Base-by-base conservation (phyloP, 2,888 invertebrate species). In the Pyrocoelia pectoralis region DNA sequence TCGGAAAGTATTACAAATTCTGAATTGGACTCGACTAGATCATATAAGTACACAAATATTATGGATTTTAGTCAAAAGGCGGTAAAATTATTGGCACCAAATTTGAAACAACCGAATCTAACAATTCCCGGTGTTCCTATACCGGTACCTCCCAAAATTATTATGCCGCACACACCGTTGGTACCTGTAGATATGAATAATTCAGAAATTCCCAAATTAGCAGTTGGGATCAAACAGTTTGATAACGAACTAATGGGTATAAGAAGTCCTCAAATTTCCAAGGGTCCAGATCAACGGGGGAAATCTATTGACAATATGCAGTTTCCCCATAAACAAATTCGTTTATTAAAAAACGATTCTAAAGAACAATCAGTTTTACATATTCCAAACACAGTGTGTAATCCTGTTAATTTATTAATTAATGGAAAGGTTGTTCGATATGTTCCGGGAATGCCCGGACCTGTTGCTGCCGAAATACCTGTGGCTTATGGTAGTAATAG, bases 381-480 rank as follows among this genome's bases (percentile, higher is more conserved):
- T 52, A 79, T 77, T 57, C 79, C 74, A 12, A 79, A 73, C 79
- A 78, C 73, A 9, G 76, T 83, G 63, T 84, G 80, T 71, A 84
- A 84, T 70, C 85, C 85, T 1, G 72, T 86, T 68, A 84, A 83
- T 53, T 69, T 85, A 40, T 76, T 84, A 1, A 83, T 88, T 40
- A 86, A 87, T 67, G 92, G 91, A 15, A 92, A 91, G 78, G 82
- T 90, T n/a, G 91, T 94, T 74, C 91, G 93, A 0, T 90, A 92
- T 78, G 93, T 94, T 9, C 94, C 94, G 4, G 94, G 94, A 10
- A 94, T 94, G 80, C 94, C 94, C 0, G 94, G 94, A 8, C 94
- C 94, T 1, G 72, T 81, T n/a, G 74, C 72, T 6, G 76, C 93
- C 0, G 79, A 80, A 33, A 73, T 72, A 18, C 76, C 61, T 15